Conservation (phyloP, 2,888 invertebrate species). For the Cotesia congregata region DNA sequence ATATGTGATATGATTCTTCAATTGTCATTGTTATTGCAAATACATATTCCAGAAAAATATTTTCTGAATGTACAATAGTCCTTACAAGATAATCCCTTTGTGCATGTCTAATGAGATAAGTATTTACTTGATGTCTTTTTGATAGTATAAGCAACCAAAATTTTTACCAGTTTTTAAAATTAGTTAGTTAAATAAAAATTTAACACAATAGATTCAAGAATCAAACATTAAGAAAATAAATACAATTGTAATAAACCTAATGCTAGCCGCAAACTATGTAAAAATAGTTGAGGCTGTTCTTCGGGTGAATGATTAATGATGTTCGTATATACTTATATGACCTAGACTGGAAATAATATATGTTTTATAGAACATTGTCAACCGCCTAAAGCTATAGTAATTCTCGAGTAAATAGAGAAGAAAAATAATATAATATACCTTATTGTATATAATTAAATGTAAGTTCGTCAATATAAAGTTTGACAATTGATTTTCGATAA, state of each 20-base stretch:
- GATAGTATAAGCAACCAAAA: too few relatives aligned
- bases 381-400: neutral
- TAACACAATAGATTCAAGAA: too few relatives aligned
- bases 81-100: too few relatives aligned
- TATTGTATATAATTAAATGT: neutral
- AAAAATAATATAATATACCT: neutral
- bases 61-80: too few relatives aligned
- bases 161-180: too few relatives aligned
- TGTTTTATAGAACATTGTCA: neutral
- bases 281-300: slow-evolving; percentile 12
- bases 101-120: too few relatives aligned
- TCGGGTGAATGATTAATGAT: slow-evolving; percentile 13
- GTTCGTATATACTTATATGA: neutral
- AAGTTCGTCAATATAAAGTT: neutral
- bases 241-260: slow-evolving; percentile 20
- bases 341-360: slow-evolving; percentile 2
- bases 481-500: neutral
- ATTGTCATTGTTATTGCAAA: too few relatives aligned
- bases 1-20: too few relatives aligned
- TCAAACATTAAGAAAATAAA: slow-evolving; percentile 22
- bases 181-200: too few relatives aligned
- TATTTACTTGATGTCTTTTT: too few relatives aligned
- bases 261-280: slow-evolving; percentile 5
- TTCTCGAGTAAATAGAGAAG: neutral
- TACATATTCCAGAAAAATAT: too few relatives aligned